Evolutionary conservation across 2,113 vertebrate genomes (phyloP).

Genomic region (Pangasianodon hypophthalmus): DNA sequence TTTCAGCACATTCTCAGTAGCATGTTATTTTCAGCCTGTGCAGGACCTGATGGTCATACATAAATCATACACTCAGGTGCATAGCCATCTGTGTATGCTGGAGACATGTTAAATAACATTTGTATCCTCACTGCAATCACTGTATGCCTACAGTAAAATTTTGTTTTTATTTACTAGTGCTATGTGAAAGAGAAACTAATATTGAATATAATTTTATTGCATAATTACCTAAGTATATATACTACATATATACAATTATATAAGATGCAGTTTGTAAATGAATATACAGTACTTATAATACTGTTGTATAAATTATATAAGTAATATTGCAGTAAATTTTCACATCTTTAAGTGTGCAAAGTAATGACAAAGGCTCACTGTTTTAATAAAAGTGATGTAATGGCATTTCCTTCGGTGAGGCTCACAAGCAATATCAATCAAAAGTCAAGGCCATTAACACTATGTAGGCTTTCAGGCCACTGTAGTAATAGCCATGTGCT

Average conservation of each 20-base stretch:
- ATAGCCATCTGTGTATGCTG: conserved; percentile 22
- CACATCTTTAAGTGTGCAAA: not conserved
- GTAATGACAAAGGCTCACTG: not conserved
- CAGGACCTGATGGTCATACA: conserved; percentile 25
- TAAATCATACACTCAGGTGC: conserved; percentile 29
- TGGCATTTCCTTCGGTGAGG: conserved; percentile 6
- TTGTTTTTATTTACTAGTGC: not conserved
- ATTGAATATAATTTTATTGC: not conserved
- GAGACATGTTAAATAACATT: conserved; percentile 24
- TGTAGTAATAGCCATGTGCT: conserved; percentile 32
- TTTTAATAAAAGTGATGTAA: conserved; percentile 41
- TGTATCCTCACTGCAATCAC: conserved; percentile 36
- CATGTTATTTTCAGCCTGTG: conserved; percentile 14
- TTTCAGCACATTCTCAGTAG: conserved; percentile 20
- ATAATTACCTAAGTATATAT: not conserved
- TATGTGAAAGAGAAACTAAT: not conserved
- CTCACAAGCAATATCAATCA: conserved; percentile 48
- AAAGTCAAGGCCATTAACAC: conserved; percentile 36
- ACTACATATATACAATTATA: not conserved
- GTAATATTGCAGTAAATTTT: not conserved
- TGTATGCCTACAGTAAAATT: conserved; percentile 5
- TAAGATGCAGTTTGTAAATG: not conserved
- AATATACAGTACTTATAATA: not conserved
- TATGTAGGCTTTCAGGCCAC: conserved; percentile 38
- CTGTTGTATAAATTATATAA: not conserved